Base-by-base conservation (phyloP, 1,140 invertebrate species). In the Drosophila ercepeae region DNA sequence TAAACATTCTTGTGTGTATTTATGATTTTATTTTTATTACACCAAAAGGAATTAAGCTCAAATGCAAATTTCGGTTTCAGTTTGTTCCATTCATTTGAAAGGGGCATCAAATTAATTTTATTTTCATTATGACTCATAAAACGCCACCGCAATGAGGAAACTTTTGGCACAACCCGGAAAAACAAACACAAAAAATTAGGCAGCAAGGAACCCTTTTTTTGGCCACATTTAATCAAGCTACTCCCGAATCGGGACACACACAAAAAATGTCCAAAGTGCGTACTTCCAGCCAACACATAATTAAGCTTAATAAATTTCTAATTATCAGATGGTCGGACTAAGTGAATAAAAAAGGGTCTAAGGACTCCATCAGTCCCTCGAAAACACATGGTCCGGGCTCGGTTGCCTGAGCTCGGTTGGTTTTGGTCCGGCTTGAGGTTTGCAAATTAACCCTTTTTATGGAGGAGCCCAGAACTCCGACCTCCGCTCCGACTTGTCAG, bases 301-400 rank as follows among this genome's bases (percentile, higher is more conserved):
- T 89, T 78, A 84, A 75, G 81, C 76, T 78, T 89, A 89, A 89
- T 89, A 89, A 89, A 89, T 78, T 86, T 78, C 67, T 89, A 89
- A 89, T 89, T 89, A 89, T 89, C 77, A 82, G 79, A 89, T 89
- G 79, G 77, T 67, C 63, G 72, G 45, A 61, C 55, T 89, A 82
- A 88, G 76, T 86, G 75, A 86, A 82, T 57, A 74, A 83, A 86
- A 81, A 88, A 77, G 73, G 82, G 60, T 69, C 67, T 29, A 73
- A 86, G 72, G 72, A 86, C 71, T 75, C 70, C 61, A 50, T 54
- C 39, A 27, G 25, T 21, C 36, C 21, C 19, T 18, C 16, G 5
- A 16, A 45, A 55, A 71, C 81, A 86, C 71, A 86, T 84, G 81
- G 65, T 74, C 58, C 42, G 34, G 27, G 8, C n/a, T 4, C 21